A percentile compares a stretch with the other conserved stretches of the same genome.
Conservation (phyloP, 2,888 invertebrate species). For the Sylvicola cinctus region DNA sequence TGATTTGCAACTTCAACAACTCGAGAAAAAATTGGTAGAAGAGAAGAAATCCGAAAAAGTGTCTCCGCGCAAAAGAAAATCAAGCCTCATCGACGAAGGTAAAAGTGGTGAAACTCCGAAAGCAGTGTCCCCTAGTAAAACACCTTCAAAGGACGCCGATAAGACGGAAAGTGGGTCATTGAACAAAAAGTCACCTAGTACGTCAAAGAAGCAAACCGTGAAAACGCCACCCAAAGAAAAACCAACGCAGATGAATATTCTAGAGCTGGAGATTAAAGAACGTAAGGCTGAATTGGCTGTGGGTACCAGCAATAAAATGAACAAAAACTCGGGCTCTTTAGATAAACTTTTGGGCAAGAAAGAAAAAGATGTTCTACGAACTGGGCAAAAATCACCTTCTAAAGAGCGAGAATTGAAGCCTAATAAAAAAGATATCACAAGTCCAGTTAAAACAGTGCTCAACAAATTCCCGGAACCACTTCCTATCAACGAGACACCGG, state of each 20-base stretch:
- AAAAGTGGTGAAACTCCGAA: background rate
- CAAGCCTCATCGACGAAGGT: constrained; percentile 11
- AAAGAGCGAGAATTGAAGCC: too few species aligned
- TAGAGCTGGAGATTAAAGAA: constrained; percentile 25
- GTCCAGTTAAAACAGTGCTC: too few species aligned
- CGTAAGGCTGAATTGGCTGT: constrained; percentile 19
- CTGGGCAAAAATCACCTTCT: too few species aligned
- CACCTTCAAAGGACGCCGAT: constrained; percentile 18
- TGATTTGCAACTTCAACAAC: too few species aligned
- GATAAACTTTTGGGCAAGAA: constrained; percentile 35
- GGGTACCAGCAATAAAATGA: constrained; percentile 17
- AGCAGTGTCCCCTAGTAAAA: constrained; percentile 22
- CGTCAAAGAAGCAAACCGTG: too few species aligned
- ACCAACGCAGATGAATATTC: constrained; percentile 10
- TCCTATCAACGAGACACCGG: too few species aligned
- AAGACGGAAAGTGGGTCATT: constrained; percentile 7
- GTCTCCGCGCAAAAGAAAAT: constrained; percentile 11
- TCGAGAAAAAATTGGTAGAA: too few species aligned
- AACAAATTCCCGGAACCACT: too few species aligned
- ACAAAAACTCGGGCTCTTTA: constrained; percentile 28
- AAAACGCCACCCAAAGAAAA: too few species aligned
- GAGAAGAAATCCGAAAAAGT: too few species aligned
- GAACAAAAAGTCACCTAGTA: too few species aligned
- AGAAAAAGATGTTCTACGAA: constrained; percentile 17
- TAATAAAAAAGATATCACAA: too few species aligned